Percentiles rank a stretch among this genome's conserved stretches.
Conservation (phyloP, 2,113 vertebrate species). For the Pipra filicauda region DNA sequence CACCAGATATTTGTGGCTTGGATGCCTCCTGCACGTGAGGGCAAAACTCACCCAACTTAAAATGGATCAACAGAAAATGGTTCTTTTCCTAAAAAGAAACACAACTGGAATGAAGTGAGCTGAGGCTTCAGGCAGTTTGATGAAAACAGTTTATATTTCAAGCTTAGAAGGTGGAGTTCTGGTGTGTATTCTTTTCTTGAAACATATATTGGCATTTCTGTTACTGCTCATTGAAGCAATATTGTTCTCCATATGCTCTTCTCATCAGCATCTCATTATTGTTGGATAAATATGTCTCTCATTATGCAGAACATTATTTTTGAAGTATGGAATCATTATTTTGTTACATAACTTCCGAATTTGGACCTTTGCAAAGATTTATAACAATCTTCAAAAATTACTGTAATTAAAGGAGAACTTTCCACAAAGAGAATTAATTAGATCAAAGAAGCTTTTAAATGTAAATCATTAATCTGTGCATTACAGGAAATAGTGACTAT, state of each 20-base stretch:
- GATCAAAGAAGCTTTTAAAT: slow-evolving; percentile 33
- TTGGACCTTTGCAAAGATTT: slow-evolving; percentile 6
- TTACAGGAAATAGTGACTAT: slow-evolving; percentile 33
- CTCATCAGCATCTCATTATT: background rate
- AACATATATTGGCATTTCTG: background rate
- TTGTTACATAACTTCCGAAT: slow-evolving; percentile 28
- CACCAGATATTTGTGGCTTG: background rate
- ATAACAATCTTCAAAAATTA: background rate
- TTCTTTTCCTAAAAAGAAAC: background rate
- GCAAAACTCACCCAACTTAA: background rate
- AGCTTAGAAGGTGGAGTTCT: background rate
- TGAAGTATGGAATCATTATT: slow-evolving; percentile 25
- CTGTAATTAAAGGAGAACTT: slow-evolving; percentile 27
- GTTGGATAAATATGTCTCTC: slow-evolving; percentile 27
- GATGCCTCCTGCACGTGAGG: background rate
- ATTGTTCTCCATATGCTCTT: slow-evolving; percentile 30
- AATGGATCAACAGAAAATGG: background rate
- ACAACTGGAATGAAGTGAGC: background rate
- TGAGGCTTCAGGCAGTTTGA: background rate
- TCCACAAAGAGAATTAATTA: slow-evolving; percentile 9
- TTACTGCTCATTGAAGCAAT: background rate
- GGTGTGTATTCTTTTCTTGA: background rate
- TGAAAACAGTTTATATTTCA: slow-evolving; percentile 12
- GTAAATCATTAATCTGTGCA: background rate
- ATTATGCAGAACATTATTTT: slow-evolving; percentile 23